Base-by-base conservation (phyloP, 53 echinoderm and acorn worm genomes). In the Echinarachnius parma region DNA sequence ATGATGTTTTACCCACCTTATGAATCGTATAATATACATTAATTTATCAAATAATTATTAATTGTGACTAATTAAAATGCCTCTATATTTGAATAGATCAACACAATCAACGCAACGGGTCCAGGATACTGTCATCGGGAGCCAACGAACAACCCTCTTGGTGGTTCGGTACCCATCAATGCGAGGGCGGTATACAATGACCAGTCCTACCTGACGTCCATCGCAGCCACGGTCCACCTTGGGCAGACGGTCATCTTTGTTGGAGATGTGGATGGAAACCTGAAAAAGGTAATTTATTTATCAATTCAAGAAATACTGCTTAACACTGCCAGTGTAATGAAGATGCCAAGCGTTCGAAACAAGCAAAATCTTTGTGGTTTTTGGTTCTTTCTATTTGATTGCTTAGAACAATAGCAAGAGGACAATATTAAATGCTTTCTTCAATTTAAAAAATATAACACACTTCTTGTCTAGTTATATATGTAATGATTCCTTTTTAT, bases 101-200 rank as follows among this genome's bases (percentile, higher is more conserved):
- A 5, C 33, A 20, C 18, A n/a, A 72, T 72, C 28, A 28, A 72
- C 28, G 24, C 56, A 5, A 42, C 74, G 36, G 74, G 74, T 32
- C 74, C 74, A 1, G 39, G 74, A 25, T 72, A 72, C 26, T 72
- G 74, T 28, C 74, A 72, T 15, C 34, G 2, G 37, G 37, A 55
- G 4, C 18, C 35, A 1, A 72, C 30, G 39, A 72, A 35, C 45
- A 16, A n/a, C 19, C 74, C 74, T 2, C 42, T 72, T 5, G 74
- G 74, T 7, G 74, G 74, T 8, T 4, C 49, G 4, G 25, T 39
- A 37, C 57, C 57, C 57, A 72, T 72, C 29, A 57, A 57, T 1
- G 74, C 74, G 2, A 55, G 56, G 57, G 74, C 74, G 1, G 37
- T 72, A 0, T 72, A 72, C 74, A 72, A 35, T 29, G 56, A 72